Percentiles rank a stretch among this genome's conserved stretches.
phyloP scores from a whole-genome alignment of 2,113 vertebrate species.

The Steatornis caripensis region DNA sequence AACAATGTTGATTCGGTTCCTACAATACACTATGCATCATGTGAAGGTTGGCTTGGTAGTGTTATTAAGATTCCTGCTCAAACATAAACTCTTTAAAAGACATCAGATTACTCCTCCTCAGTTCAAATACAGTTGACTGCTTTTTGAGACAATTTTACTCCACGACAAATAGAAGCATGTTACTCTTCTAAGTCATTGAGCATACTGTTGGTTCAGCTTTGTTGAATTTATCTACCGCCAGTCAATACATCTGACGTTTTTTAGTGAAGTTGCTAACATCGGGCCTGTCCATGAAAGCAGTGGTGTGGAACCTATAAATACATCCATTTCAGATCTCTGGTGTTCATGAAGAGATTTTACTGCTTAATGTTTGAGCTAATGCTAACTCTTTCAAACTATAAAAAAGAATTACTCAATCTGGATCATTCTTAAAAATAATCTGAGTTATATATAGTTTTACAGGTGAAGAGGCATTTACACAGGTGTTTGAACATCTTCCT shows the following conservation, averaged over 20 bases:
- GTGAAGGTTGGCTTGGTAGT: background rate
- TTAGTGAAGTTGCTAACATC: background rate
- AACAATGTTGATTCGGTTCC: background rate
- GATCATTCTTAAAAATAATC: background rate
- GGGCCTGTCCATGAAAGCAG: background rate
- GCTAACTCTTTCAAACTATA: background rate
- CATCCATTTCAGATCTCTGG: background rate
- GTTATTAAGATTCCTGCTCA: background rate
- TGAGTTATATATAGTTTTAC: background rate
- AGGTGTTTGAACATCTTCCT: background rate
- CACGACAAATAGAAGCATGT: background rate
- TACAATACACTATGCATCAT: background rate
- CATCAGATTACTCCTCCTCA: background rate
- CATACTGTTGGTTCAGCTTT: background rate
- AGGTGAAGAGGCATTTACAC: background rate
- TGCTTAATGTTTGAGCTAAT: background rate
- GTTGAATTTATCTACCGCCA: slow-evolving; percentile 5
- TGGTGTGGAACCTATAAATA: background rate
- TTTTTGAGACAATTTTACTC: slow-evolving; percentile 6
- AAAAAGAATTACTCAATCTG: background rate
- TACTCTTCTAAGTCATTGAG: background rate
- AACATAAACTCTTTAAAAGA: background rate
- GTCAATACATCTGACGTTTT: background rate
- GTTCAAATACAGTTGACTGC: background rate
- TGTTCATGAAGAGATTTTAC: background rate